These are phyloP conservation scores for Nycticebus coucang DNA, from an alignment of 2,113 vertebrate genomes.

Conservation along the genomic window DNA sequence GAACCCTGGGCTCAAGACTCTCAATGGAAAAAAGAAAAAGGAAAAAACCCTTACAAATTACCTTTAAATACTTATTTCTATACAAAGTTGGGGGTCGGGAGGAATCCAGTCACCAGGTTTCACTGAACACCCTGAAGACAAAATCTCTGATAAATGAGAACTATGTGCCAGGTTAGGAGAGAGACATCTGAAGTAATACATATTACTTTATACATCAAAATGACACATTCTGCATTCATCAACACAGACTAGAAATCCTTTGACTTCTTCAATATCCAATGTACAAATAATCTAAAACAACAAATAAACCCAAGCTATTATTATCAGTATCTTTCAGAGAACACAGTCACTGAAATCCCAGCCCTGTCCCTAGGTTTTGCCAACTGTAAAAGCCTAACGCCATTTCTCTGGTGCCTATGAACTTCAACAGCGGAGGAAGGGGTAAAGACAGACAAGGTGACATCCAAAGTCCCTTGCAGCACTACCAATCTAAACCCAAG, in stretches of 20 bases:
- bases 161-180: neutral
- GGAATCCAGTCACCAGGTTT: neutral
- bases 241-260: neutral
- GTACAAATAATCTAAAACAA: conserved; percentile 43
- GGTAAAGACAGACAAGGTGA: neutral
- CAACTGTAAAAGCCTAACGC: neutral
- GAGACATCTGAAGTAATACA: neutral
- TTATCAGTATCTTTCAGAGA: neutral
- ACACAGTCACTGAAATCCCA: conserved; percentile 23
- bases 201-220: neutral
- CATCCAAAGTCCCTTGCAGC: neutral
- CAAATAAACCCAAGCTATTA: neutral
- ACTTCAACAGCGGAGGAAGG: neutral
- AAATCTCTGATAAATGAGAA: neutral
- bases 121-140: neutral
- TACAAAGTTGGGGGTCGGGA: neutral
- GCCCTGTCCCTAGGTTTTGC: neutral
- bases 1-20: neutral
- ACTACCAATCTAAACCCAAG: neutral
- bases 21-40: neutral
- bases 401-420: neutral
- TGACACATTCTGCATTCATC: neutral
- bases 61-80: conserved; percentile 12
- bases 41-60: neutral
- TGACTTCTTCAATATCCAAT: neutral